These are phyloP conservation scores for Kryphioiulus occultus DNA, from an alignment of 2,888 invertebrate species.

Conservation along the genomic window DNA sequence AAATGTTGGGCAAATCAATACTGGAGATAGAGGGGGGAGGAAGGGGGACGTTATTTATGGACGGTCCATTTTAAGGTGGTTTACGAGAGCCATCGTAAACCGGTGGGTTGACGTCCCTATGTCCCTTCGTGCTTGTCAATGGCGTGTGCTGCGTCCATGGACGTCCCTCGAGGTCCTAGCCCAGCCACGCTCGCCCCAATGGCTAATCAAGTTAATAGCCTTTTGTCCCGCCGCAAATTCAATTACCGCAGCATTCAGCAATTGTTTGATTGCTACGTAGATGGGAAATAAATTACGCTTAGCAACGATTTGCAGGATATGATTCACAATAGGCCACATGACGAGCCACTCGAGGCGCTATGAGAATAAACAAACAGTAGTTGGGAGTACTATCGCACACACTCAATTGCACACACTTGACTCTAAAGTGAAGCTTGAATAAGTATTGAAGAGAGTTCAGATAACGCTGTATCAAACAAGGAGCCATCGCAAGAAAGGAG, in stretches of 20 bases:
- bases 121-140: too few relatives aligned
- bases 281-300: conserved; percentile 45
- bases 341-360: conserved; percentile 14
- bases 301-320: conserved; percentile 42
- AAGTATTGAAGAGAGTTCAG: too few relatives aligned
- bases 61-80: too few relatives aligned
- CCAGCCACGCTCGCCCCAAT: conserved; percentile 1
- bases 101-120: too few relatives aligned
- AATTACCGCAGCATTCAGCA: conserved; percentile 31
- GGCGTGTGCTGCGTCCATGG: neutral
- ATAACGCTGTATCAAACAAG: too few relatives aligned
- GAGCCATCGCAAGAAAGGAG: too few relatives aligned
- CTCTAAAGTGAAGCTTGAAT: neutral
- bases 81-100: too few relatives aligned
- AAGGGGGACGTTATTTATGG: too few relatives aligned
- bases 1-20: too few relatives aligned
- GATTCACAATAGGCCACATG: conserved; percentile 38
- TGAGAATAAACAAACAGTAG: conserved; percentile 16
- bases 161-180: neutral
- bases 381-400: neutral
- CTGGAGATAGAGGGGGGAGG: too few relatives aligned
- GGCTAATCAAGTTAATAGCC: conserved; percentile 45
- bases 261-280: conserved; percentile 44
- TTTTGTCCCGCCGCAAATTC: conserved; percentile 45
- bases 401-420: neutral